phyloP scores from a whole-genome alignment of 2,113 vertebrate species.

The Centropus unirufus region DNA sequence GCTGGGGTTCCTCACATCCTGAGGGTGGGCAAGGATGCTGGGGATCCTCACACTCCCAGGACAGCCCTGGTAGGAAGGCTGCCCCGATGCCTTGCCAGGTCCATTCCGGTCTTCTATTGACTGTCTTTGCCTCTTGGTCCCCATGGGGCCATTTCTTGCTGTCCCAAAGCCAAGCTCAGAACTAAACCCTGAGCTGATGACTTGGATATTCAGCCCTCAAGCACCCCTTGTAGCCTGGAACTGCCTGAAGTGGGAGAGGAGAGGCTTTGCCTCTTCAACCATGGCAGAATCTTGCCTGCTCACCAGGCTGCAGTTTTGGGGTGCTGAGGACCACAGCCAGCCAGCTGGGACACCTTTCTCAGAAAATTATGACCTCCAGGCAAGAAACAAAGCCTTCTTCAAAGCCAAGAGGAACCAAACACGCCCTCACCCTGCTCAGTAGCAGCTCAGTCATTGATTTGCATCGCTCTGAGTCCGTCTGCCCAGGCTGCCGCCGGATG shows the following conservation, averaged over 20 bases:
- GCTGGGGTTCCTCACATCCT: not conserved
- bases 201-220: not conserved
- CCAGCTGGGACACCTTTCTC: not conserved
- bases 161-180: not conserved
- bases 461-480: not conserved
- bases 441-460: not conserved
- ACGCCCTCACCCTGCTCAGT: not conserved
- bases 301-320: accelerated
- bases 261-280: not conserved
- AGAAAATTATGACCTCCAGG: not conserved
- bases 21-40: not conserved
- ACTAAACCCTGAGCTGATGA: not conserved
- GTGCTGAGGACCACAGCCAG: not conserved
- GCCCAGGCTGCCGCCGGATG: not conserved
- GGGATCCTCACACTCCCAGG: not conserved
- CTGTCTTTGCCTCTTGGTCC: not conserved
- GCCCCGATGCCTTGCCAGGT: accelerated
- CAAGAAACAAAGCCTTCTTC: not conserved
- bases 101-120: not conserved
- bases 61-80: not conserved
- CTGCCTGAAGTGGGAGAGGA: accelerated
- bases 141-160: not conserved
- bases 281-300: not conserved
- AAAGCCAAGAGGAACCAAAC: not conserved
- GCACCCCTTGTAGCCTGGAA: not conserved